Base-by-base conservation (phyloP, 2,888 invertebrate genomes). In the Brenthis ino region DNA sequence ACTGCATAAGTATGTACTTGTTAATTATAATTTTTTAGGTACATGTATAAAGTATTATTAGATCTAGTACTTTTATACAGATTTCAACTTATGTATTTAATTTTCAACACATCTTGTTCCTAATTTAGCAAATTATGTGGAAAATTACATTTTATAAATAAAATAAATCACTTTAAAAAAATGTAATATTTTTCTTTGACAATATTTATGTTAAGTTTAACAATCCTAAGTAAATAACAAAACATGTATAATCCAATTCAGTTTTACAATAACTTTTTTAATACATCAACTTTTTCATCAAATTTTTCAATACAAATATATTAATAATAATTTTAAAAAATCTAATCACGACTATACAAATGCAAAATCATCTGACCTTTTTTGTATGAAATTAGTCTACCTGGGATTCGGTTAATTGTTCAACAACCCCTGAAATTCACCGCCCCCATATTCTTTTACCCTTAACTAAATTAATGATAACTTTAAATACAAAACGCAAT, bases 381-480 rank as follows among this genome's bases (percentile, higher is more conserved):
- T 85, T 85, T 70, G 82, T 82, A 82, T 78, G 74, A 86, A 86
- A 86, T 84, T 76, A 85, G 80, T 88, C 86, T 91, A 91, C 91
- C 91, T 91, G 91, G 80, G 79, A 85, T 83, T 85, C 83, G 73
- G 81, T 88, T 89, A 87, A 90, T 91, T 90, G 88, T 90, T 85
- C 83, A 82, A 79, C 86, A 84, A 87, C 88, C 91, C 91, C 87
- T 82, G 81, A 86, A 87, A 86, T 85, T 85, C 83, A 84, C 82
- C 86, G 79, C 87, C 88, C 87, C 75, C 82, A 76, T 80, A 78
- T 81, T 81, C 79, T 73, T 74, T 76, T 66, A 71, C 65, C 48
- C 63, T 73, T 70, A 43, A 76, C 81, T 67, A 81, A 71, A 3
- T 70, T 77, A 77, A 8, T 48, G 57, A 37, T 64, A 11, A 64